Evolutionary conservation across 2,888 invertebrate genomes (phyloP).

Genomic region (Keiferia lycopersicella): DNA sequence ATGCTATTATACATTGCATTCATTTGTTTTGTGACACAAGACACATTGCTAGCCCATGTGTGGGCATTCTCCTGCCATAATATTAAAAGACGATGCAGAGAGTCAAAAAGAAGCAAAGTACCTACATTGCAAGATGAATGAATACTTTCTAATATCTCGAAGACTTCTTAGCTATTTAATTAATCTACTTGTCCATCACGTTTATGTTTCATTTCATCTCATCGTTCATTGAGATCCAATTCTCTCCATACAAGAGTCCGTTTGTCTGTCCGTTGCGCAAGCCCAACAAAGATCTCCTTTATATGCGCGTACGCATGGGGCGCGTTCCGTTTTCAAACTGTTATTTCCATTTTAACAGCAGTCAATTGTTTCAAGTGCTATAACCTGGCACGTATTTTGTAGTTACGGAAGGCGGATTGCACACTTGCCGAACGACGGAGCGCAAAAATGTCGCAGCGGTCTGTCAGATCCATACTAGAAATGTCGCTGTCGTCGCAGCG

Average conservation of each 20-base stretch:
- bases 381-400: neutral
- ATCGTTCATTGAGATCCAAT: slow-evolving; percentile 7
- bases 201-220: slow-evolving; percentile 18
- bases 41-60: too few relatives aligned
- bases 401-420: neutral
- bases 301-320: neutral
- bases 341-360: neutral
- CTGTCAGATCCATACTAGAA: too few relatives aligned
- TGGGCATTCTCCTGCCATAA: too few relatives aligned
- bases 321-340: neutral
- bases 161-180: neutral
- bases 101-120: too few relatives aligned
- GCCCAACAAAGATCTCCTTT: slow-evolving; percentile 5
- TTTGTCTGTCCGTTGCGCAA: slow-evolving; percentile 10
- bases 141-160: too few relatives aligned
- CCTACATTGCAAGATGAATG: too few relatives aligned
- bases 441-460: too few relatives aligned
- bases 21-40: too few relatives aligned
- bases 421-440: too few relatives aligned
- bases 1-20: too few relatives aligned
- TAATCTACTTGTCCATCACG: neutral
- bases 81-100: too few relatives aligned
- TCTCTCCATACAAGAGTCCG: slow-evolving; percentile 3
- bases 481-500: too few relatives aligned
- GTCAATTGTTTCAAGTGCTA: slow-evolving; percentile 4